Evolutionary conservation across 1,140 invertebrate genomes (phyloP).

Genomic region (Gonioctena quinquepunctata): DNA sequence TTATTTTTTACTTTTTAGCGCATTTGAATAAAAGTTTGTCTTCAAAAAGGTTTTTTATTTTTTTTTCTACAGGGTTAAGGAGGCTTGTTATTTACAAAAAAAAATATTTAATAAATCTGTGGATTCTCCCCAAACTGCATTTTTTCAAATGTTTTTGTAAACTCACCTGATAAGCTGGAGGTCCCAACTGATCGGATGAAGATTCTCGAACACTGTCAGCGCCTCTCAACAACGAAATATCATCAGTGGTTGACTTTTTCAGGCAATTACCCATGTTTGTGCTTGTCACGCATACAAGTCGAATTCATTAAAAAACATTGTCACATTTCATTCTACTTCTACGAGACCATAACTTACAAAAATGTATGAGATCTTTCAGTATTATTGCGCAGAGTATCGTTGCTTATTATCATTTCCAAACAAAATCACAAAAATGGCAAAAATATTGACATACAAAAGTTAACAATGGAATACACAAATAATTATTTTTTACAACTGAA

Average conservation of each 20-base stretch:
- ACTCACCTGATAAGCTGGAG: slow-evolving; percentile 58
- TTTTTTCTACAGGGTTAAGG: no score
- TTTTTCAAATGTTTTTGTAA: no score
- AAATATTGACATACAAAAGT: slow-evolving; percentile 13
- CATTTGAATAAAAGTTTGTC: no score
- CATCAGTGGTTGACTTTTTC: slow-evolving; percentile 64
- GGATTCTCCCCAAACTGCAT: no score
- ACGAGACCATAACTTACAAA: slow-evolving; percentile 12
- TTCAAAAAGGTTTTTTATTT: no score
- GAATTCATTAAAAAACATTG: slow-evolving; percentile 2
- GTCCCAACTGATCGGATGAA: slow-evolving; percentile 58
- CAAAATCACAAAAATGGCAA: slow-evolving; percentile 9
- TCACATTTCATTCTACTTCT: slow-evolving; percentile 6
- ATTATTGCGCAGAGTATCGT: neutral
- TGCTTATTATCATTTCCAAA: neutral
- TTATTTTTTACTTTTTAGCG: no score
- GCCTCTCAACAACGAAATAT: slow-evolving; percentile 64
- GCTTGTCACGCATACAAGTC: slow-evolving; percentile 43
- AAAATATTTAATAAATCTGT: no score
- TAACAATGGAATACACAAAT: slow-evolving; percentile 10
- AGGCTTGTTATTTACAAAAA: no score
- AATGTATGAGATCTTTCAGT: neutral
- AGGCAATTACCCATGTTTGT: slow-evolving; percentile 66
- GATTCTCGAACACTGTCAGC: slow-evolving; percentile 60
- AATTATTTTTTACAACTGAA: no score